These are phyloP conservation scores for Gadus macrocephalus DNA, from an alignment of 2,113 vertebrate species.

Conservation along the genomic window DNA sequence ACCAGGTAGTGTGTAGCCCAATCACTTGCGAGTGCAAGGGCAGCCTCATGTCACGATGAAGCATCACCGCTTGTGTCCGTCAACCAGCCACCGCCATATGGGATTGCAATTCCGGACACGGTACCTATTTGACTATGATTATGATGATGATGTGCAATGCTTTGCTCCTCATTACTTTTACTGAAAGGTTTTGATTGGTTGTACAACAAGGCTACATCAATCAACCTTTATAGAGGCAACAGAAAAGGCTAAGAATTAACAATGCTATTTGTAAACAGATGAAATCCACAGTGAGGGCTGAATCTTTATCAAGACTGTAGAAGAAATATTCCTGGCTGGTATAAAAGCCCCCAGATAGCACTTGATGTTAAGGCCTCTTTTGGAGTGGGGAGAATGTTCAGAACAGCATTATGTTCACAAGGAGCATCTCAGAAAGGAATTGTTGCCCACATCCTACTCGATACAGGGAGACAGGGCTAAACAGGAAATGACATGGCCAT, in stretches of 20 bases:
- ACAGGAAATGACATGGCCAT: slow-evolving; percentile 58
- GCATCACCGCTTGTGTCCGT: slow-evolving; percentile 23
- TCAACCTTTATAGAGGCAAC: background rate
- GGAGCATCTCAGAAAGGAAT: slow-evolving; percentile 45
- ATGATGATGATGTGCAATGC: background rate
- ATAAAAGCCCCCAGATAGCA: slow-evolving; percentile 47
- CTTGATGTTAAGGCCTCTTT: slow-evolving; percentile 49
- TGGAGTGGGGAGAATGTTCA: slow-evolving; percentile 34
- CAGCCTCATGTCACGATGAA: background rate
- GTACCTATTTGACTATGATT: too few relatives aligned
- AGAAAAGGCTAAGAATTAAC: background rate
- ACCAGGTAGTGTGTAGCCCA: slow-evolving; percentile 30
- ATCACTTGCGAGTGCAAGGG: background rate
- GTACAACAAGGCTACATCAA: background rate
- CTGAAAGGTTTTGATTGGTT: background rate
- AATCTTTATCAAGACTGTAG: slow-evolving; percentile 32
- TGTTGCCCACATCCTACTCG: slow-evolving; percentile 48
- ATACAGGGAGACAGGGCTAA: slow-evolving; percentile 47
- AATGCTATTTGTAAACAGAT: background rate
- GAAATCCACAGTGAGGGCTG: background rate
- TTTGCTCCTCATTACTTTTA: slow-evolving; percentile 17
- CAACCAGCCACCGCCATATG: slow-evolving; percentile 29
- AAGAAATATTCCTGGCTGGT: slow-evolving; percentile 27
- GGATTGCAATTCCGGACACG: slow-evolving; percentile 14
- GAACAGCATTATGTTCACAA: slow-evolving; percentile 44